Evolutionary conservation across 2,888 invertebrate species (phyloP), one percentile per base, ranked within the genome.

Genomic region (Chironomus riparius): DNA sequence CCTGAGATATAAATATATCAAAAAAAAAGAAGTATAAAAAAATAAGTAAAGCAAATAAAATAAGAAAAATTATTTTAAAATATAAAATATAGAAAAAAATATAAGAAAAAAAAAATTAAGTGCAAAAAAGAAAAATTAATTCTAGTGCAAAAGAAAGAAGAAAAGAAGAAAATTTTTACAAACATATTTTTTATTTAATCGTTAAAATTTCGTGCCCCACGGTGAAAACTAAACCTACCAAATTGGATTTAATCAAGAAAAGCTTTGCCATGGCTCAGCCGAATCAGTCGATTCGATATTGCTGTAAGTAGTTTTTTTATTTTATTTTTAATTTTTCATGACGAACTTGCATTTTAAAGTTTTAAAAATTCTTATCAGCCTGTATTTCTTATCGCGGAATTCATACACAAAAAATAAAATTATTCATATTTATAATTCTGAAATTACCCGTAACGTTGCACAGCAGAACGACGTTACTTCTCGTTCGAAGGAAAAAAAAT

Each of bases 281-380:
- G 68, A 84, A 84, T 80, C 84, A 83, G 78, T 83, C 84, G 75
- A 84, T 84, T 68, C 80, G 84, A 80, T 84, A 84, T 80, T 84
- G 84, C 80, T 84, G 84, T 84, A 84, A 84, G 84, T 83, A 78
- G 15, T 28, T n/a, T n/a, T n/a, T n/a, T n/a, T n/a, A 1, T 7
- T 13, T 15, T 47, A 24, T 24, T 28, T 28, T 28, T n/a, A 69
- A 21, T 18, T 24, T 48, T 38, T 38, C 10, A 38, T 38, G 38
- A 38, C 38, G 7, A 38, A 38, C 38, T 61, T 61, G 38, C 38
- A 38, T 38, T 38, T 38, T 10, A 38, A 15, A 18, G 4, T 18
- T 61, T 22, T 47, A 68, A 24, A 73, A 74, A 68, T 76, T 76
- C 69, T 76, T 76, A 76, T 68, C 68, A 76, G 76, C 69, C 22